phyloP scores from a whole-genome alignment of 1,140 invertebrate species.

The Bombus soroeensis region DNA sequence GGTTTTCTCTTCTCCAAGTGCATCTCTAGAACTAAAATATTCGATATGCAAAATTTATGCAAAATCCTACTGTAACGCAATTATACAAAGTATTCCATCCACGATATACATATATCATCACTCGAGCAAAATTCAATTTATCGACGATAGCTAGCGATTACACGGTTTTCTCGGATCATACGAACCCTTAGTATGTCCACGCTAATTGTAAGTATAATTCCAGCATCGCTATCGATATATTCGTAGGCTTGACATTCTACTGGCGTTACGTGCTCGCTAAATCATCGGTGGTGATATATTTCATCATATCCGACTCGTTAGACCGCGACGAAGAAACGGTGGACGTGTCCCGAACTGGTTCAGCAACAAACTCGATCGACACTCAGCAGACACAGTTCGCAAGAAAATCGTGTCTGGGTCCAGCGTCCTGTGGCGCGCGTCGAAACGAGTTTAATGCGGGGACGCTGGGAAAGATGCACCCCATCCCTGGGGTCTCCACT shows the following conservation, averaged over 20 bases:
- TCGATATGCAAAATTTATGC: neutral
- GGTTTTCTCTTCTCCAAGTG: neutral
- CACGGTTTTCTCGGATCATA: neutral
- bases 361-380: conserved; percentile 23
- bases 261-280: neutral
- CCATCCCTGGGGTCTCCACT: neutral
- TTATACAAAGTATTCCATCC: neutral
- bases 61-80: neutral
- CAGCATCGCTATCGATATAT: neutral
- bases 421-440: conserved; percentile 31
- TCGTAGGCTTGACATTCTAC: conserved; percentile 3
- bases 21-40: too few relatives aligned
- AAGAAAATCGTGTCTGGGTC: conserved; percentile 41
- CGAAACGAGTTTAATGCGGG: conserved; percentile 37
- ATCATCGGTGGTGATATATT: conserved; percentile 21
- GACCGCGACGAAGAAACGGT: neutral
- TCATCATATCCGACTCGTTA: conserved; percentile 16
- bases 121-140: neutral
- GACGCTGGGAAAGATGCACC: conserved; percentile 29
- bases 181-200: neutral
- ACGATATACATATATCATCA: neutral
- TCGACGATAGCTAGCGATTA: neutral
- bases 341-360: conserved; percentile 37
- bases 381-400: conserved; percentile 18
- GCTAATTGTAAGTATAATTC: neutral